Percentiles rank a stretch among this genome's conserved stretches.
phyloP scores from a whole-genome alignment of 2,113 vertebrate genomes.

The Erythrocercus mccallii region DNA sequence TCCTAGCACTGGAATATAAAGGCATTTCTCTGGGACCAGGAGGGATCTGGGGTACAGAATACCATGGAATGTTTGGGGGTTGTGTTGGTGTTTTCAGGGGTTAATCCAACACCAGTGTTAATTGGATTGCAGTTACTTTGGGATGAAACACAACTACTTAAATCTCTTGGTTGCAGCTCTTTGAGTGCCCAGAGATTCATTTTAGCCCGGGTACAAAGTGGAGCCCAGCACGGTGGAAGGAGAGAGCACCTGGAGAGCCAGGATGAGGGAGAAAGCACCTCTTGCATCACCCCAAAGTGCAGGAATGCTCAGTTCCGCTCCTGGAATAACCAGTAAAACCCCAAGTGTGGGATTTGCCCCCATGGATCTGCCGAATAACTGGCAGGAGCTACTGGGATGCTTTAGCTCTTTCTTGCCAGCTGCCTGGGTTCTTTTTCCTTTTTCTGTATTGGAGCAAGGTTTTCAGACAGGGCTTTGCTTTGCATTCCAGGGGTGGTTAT shows the following conservation, averaged over 20 bases:
- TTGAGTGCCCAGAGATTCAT: neutral
- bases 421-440: neutral
- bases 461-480: neutral
- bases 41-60: neutral
- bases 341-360: neutral
- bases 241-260: neutral
- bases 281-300: neutral
- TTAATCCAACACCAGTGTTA: fast-evolving
- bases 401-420: fast-evolving
- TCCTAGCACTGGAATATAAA: neutral
- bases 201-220: neutral
- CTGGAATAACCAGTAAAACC: neutral
- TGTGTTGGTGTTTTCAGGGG: fast-evolving
- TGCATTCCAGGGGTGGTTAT: neutral
- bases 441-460: neutral
- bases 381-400: neutral
- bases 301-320: neutral
- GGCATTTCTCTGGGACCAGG: neutral
- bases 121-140: neutral
- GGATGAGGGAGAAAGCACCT: neutral
- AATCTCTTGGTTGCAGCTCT: neutral
- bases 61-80: fast-evolving
- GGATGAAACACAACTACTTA: neutral
- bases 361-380: neutral
- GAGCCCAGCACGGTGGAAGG: neutral